Conservation (phyloP, 92 coral and sea anemone species). For the Epizoanthus illoricatus region DNA sequence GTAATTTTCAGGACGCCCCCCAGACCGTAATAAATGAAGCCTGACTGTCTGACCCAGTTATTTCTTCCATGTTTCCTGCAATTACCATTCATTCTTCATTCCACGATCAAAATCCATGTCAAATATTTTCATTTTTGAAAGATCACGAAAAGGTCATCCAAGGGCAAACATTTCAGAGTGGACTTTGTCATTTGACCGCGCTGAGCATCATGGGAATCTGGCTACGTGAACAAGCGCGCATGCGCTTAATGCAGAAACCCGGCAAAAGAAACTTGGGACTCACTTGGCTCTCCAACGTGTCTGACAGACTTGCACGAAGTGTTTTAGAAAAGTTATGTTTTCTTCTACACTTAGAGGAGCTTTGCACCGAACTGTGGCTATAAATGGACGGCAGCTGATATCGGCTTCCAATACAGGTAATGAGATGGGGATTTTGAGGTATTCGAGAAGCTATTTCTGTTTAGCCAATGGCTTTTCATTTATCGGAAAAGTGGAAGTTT, state of each 20-base stretch:
- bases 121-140: not conserved
- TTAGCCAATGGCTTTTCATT: not conserved
- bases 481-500: too few relatives aligned
- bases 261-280: conserved; percentile 39
- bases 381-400: conserved; percentile 59
- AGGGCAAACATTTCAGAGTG: conserved; percentile 15
- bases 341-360: conserved; percentile 77
- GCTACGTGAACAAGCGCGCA: conserved; percentile 86
- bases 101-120: not conserved
- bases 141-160: conserved; percentile 21
- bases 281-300: conserved; percentile 31
- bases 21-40: not conserved
- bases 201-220: conserved; percentile 57
- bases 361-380: conserved; percentile 53
- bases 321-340: conserved; percentile 59
- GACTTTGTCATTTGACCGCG: conserved; percentile 46
- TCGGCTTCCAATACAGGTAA: conserved; percentile 65
- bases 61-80: too few relatives aligned
- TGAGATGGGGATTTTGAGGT: not conserved
- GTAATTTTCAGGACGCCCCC: too few relatives aligned
- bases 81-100: too few relatives aligned
- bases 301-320: conserved; percentile 28
- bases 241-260: conserved; percentile 61
- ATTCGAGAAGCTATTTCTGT: not conserved
- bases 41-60: too few relatives aligned